Percentiles rank a stretch among this genome's conserved stretches.
These are phyloP conservation scores for Neosalanx taihuensis DNA, from an alignment of 2,797 vertebrate species.

Conservation along the genomic window DNA sequence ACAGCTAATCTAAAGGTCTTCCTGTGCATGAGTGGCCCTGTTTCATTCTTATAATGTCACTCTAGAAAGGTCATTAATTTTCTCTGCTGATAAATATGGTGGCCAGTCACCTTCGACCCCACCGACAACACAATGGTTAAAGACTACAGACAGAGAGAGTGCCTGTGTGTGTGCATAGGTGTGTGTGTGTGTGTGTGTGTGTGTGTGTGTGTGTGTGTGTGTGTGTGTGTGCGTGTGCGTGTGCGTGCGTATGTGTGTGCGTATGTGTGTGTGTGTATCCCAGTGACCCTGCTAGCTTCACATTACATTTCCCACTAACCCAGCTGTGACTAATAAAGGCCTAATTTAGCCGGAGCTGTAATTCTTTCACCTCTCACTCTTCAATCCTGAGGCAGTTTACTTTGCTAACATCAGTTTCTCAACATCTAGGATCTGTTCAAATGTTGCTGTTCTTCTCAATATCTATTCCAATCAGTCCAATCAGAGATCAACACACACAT, in stretches of 20 bases:
- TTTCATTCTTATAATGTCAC: no score
- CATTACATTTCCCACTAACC: constrained; percentile 51
- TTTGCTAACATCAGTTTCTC: constrained; percentile 34
- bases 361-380: constrained; percentile 59
- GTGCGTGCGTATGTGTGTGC: background rate
- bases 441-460: no score
- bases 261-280: constrained; percentile 8
- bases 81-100: no score
- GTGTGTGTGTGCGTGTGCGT: background rate
- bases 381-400: constrained; percentile 31
- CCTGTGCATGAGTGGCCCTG: no score
- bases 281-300: constrained; percentile 53
- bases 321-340: constrained; percentile 62
- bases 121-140: no score
- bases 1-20: no score
- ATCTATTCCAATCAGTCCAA: no score
- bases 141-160: no score
- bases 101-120: no score
- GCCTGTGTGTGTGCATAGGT: background rate
- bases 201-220: background rate
- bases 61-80: no score
- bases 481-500: no score
- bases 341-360: constrained; percentile 49
- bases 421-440: no score
- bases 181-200: constrained; percentile 3